A percentile compares a stretch with the other conserved stretches of the same genome.
These are phyloP conservation scores for Bombus affinis DNA, from an alignment of 1,140 invertebrate genomes.

Conservation along the genomic window DNA sequence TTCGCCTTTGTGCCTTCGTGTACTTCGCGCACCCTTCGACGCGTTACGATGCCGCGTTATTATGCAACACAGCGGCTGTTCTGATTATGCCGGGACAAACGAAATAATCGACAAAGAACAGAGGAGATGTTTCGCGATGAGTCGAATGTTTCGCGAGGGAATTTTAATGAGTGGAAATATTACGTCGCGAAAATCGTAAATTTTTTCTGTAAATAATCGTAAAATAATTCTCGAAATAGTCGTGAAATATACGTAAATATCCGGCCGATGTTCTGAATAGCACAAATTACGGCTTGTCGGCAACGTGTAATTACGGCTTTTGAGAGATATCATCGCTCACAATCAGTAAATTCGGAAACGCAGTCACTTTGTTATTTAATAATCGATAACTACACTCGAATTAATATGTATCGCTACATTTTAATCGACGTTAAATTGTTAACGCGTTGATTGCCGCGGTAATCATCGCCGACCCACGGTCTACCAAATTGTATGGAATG, in stretches of 20 bases:
- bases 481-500: too few species aligned
- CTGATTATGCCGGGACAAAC: conserved; percentile 14
- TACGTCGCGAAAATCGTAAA: background rate
- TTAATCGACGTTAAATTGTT: too few species aligned
- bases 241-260: background rate
- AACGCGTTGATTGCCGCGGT: too few species aligned
- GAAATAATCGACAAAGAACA: conserved; percentile 9
- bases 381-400: background rate
- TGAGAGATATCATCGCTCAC: background rate
- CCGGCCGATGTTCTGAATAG: background rate
- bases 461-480: too few species aligned
- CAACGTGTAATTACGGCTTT: background rate
- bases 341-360: background rate
- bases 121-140: background rate
- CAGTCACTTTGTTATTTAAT: background rate
- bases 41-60: background rate
- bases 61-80: background rate
- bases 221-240: background rate
- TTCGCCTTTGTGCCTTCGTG: background rate
- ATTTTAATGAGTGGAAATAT: background rate
- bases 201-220: background rate
- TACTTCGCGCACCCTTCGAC: background rate
- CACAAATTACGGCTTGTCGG: too few species aligned
- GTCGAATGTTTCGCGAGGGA: conserved; percentile 29
- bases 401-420: background rate